A percentile compares a stretch with the other conserved stretches of the same genome.
phyloP scores from a whole-genome alignment of 2,888 invertebrate species.

The Xanthia icteritia region DNA sequence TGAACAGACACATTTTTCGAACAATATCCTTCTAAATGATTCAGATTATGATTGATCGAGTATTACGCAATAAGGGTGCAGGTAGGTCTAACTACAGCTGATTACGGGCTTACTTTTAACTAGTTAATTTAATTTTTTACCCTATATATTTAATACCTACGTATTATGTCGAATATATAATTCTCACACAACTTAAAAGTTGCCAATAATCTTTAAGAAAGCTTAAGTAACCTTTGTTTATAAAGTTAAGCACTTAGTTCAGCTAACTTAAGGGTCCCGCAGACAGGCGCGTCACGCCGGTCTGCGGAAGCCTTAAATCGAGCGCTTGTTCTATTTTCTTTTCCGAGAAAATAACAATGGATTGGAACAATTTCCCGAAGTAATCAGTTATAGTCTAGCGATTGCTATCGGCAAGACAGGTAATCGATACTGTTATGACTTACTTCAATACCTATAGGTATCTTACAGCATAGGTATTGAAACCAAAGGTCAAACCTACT shows the following conservation, averaged over 20 bases:
- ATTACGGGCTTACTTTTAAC: not conserved
- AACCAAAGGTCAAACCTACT: not conserved
- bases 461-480: not conserved
- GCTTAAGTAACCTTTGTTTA: not conserved
- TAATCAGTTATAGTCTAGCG: constrained; percentile 40
- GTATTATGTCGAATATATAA: no score
- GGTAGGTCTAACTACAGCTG: not conserved
- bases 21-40: no score
- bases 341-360: constrained; percentile 25
- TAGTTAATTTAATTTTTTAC: not conserved
- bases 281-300: no score
- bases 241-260: not conserved
- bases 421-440: constrained; percentile 48
- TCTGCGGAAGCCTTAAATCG: not conserved
- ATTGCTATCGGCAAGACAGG: constrained; percentile 32
- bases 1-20: no score
- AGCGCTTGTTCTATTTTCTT: constrained; percentile 3
- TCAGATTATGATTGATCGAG: no score
- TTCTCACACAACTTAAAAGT: not conserved
- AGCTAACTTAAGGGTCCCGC: not conserved
- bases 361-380: constrained; percentile 26
- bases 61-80: no score
- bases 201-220: not conserved
- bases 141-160: not conserved
- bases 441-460: constrained; percentile 24